These are phyloP conservation scores for Orycteropus afer DNA, from an alignment of 2,113 vertebrate species.

Conservation along the genomic window DNA sequence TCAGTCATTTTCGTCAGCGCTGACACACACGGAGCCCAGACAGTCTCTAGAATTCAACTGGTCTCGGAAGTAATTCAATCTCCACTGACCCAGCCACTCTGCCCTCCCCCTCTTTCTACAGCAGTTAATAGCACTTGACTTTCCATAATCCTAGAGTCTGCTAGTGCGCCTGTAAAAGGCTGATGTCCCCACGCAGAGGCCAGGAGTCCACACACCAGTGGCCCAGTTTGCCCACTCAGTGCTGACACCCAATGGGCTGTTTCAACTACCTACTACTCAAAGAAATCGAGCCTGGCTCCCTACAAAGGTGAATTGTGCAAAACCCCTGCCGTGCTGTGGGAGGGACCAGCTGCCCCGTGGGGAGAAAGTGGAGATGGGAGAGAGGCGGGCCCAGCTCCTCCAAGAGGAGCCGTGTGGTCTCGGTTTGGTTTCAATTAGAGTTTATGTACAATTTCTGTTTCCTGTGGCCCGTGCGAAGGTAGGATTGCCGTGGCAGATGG, in stretches of 20 bases:
- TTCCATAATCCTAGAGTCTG: conserved; percentile 55
- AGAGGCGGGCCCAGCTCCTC: neutral
- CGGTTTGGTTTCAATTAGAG: conserved; percentile 57
- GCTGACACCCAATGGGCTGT: neutral
- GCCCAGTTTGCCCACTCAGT: neutral
- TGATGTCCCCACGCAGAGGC: neutral
- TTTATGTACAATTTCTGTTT: neutral
- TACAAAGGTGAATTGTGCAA: conserved; percentile 11
- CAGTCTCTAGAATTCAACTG: neutral
- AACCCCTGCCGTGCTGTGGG: neutral
- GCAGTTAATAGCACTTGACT: neutral
- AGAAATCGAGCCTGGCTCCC: neutral
- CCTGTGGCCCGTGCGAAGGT: neutral
- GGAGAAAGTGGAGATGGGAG: neutral
- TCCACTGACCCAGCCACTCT: neutral
- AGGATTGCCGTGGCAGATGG: conserved; percentile 1
- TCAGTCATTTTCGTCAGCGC: fast-evolving
- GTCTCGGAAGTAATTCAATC: neutral
- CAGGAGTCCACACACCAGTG: fast-evolving
- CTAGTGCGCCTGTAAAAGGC: neutral
- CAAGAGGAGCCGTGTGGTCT: neutral
- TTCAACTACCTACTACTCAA: fast-evolving
- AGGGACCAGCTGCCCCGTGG: neutral
- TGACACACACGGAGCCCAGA: neutral
- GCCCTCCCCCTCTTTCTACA: neutral